phyloP scores from a whole-genome alignment of 2,888 invertebrate species.

The Mamestra brassicae region DNA sequence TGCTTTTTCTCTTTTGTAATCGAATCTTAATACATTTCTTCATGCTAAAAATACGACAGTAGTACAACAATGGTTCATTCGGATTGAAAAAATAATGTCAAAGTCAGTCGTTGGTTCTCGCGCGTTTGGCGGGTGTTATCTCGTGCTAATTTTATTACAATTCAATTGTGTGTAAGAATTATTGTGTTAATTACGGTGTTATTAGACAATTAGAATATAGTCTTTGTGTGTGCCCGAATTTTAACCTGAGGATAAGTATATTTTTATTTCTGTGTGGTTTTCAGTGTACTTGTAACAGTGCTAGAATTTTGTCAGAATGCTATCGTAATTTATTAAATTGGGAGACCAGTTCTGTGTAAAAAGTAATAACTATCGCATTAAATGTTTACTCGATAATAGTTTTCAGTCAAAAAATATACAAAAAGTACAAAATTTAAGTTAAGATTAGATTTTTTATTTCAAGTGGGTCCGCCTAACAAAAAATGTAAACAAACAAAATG shows the following conservation, averaged over 20 bases:
- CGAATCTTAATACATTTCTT: too few species aligned
- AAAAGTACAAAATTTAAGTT: not conserved
- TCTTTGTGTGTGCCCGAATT: not conserved
- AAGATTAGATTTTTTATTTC: not conserved
- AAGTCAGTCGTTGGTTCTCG: too few species aligned
- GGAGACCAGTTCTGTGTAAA: not conserved
- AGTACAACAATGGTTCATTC: too few species aligned
- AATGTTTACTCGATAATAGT: not conserved
- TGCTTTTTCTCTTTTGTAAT: too few species aligned
- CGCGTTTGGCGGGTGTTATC: too few species aligned
- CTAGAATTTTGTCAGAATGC: constrained; percentile 5
- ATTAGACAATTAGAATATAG: not conserved
- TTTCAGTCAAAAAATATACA: constrained; percentile 2
- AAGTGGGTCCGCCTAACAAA: not conserved
- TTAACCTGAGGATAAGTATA: not conserved
- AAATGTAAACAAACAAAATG: not conserved
- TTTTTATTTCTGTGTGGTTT: constrained; percentile 6
- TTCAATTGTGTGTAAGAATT: too few species aligned
- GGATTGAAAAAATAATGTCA: too few species aligned
- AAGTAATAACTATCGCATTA: not conserved
- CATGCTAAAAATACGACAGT: too few species aligned
- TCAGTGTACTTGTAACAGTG: too few species aligned
- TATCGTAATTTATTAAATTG: constrained; percentile 10
- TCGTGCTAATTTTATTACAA: too few species aligned
- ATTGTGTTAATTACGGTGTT: too few species aligned